Percentiles rank a stretch among this genome's conserved stretches.
These are phyloP conservation scores for Calypte anna DNA, from an alignment of 2,113 vertebrate genomes.

Conservation along the genomic window DNA sequence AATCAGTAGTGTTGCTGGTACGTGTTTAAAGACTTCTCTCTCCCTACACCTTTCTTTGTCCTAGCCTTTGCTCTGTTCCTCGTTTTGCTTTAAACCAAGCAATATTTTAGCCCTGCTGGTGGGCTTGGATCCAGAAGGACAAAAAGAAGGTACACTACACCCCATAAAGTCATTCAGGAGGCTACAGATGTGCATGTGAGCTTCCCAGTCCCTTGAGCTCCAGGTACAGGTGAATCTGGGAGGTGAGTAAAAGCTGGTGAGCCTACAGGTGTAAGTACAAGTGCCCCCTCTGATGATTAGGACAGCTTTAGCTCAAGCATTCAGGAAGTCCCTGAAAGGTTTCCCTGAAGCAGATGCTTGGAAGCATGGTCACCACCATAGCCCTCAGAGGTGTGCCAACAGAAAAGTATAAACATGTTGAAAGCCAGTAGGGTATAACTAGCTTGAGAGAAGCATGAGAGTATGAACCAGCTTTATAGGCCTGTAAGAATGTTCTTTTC, in stretches of 20 bases:
- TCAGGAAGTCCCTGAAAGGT: background rate
- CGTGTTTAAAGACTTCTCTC: background rate
- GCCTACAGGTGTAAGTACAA: background rate
- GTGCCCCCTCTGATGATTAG: background rate
- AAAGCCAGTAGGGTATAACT: background rate
- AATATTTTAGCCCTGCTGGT: background rate
- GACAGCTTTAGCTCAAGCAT: background rate
- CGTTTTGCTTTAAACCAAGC: background rate
- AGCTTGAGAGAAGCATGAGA: background rate
- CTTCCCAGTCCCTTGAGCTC: background rate
- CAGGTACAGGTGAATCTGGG: background rate
- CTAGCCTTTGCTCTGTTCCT: background rate
- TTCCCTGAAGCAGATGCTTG: background rate
- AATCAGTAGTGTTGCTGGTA: background rate
- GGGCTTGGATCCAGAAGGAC: background rate
- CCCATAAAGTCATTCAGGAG: background rate
- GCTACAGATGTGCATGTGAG: background rate
- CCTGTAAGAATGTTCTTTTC: background rate
- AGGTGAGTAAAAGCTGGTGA: background rate
- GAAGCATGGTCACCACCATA: background rate
- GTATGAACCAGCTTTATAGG: background rate
- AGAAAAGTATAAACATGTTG: background rate
- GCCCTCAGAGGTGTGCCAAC: background rate
- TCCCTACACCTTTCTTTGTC: background rate
- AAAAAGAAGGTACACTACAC: background rate